These are phyloP conservation scores for Melanophora roralis DNA, from an alignment of 2,888 invertebrate genomes.

Conservation along the genomic window DNA sequence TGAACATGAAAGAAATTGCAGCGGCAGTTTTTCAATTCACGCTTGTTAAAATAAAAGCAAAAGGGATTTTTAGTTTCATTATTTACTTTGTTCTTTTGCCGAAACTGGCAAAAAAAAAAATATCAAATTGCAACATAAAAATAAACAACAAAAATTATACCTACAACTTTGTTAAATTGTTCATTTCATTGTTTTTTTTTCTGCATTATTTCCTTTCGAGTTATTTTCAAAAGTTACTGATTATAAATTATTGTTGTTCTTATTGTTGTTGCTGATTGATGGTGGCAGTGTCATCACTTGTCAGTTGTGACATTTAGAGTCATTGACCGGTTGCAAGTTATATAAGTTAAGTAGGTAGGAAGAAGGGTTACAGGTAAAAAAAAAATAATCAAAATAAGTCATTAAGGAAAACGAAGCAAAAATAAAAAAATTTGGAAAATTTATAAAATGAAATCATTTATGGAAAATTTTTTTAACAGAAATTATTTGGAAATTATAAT, in stretches of 20 bases:
- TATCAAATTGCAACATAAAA: constrained; percentile 49
- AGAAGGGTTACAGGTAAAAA: too few species aligned
- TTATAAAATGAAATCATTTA: too few species aligned
- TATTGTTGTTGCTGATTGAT: neutral
- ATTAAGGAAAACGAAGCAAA: neutral
- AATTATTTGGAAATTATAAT: too few species aligned
- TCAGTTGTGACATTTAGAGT: constrained; percentile 30
- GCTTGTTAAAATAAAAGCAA: constrained; percentile 52
- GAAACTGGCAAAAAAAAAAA: constrained; percentile 30
- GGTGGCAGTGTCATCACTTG: neutral
- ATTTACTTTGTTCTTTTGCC: constrained; percentile 54
- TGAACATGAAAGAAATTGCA: constrained; percentile 46
- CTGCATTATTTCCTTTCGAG: neutral
- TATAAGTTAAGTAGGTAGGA: too few species aligned
- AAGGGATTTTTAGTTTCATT: constrained; percentile 48
- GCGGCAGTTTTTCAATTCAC: constrained; percentile 22
- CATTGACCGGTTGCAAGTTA: constrained; percentile 1
- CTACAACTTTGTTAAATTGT: constrained; percentile 47
- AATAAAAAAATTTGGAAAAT: too few species aligned
- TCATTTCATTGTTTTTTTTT: constrained; percentile 34
- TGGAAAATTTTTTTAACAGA: too few species aligned
- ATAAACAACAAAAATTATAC: neutral
- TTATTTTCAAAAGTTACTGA: constrained; percentile 13
- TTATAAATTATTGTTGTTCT: constrained; percentile 22
- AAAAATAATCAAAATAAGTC: too few species aligned